Percentiles rank a stretch among this genome's conserved stretches.
phyloP scores from a whole-genome alignment of 2,888 invertebrate species.

The Heliothis peltigera region DNA sequence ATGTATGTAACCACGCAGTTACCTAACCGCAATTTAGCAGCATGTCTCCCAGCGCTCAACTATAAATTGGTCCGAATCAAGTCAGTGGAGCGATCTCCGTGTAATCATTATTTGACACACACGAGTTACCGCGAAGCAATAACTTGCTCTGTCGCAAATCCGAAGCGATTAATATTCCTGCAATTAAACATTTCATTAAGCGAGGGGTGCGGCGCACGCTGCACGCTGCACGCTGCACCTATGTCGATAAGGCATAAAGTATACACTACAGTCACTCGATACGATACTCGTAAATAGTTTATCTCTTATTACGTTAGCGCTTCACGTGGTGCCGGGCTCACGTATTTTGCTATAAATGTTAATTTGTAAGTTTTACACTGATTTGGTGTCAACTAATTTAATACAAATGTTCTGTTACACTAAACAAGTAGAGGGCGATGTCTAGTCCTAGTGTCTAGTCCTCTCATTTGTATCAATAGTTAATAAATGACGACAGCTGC shows the following conservation, averaged over 20 bases:
- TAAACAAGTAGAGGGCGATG: too few relatives aligned
- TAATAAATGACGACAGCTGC: too few relatives aligned
- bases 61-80: neutral
- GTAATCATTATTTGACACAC: neutral
- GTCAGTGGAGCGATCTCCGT: neutral
- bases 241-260: neutral
- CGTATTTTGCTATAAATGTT: neutral
- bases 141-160: slow-evolving; percentile 13
- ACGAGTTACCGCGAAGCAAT: neutral
- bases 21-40: neutral
- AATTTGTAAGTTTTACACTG: too few relatives aligned
- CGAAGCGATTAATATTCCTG: slow-evolving; percentile 18
- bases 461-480: too few relatives aligned
- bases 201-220: slow-evolving; percentile 5
- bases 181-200: slow-evolving; percentile 20
- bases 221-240: neutral
- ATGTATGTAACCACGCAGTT: too few relatives aligned
- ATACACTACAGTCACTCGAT: neutral
- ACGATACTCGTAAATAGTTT: slow-evolving; percentile 1
- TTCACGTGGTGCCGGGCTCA: neutral
- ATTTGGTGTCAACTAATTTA: too few relatives aligned
- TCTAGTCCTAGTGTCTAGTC: too few relatives aligned
- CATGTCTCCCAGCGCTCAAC: neutral
- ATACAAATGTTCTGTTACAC: too few relatives aligned
- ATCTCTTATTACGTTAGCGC: neutral